Evolutionary conservation across 2,113 vertebrate genomes (phyloP).

Genomic region (Coptodon rendalli): DNA sequence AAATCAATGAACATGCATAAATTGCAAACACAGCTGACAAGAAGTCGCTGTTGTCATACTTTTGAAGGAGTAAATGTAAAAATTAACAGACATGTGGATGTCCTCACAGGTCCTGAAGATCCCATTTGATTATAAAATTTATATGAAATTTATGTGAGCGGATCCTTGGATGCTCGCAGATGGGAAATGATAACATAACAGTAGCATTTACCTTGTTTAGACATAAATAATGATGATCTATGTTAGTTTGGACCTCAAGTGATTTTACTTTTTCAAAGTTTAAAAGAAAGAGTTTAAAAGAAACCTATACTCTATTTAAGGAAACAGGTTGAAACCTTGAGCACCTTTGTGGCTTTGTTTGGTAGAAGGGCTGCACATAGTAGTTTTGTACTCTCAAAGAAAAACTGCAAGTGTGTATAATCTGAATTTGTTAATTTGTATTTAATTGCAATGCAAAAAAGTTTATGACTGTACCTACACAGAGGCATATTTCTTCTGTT

Average conservation of each 20-base stretch:
- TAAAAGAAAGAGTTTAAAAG: neutral
- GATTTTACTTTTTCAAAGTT: neutral
- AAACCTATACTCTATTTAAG: neutral
- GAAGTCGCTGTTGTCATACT: accelerated
- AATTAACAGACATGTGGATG: neutral
- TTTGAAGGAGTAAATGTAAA: neutral
- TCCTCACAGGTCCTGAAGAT: neutral
- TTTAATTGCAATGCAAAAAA: neutral
- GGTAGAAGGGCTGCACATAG: neutral
- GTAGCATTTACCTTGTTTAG: neutral
- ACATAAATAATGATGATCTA: neutral
- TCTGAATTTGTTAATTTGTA: neutral
- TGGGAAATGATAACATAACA: neutral
- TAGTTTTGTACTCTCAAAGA: neutral
- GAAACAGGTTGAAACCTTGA: neutral
- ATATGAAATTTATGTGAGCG: accelerated
- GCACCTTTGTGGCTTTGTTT: neutral
- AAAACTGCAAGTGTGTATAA: neutral
- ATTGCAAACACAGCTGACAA: neutral
- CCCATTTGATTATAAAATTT: neutral
- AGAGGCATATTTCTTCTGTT: neutral
- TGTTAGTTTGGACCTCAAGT: neutral
- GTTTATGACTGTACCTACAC: neutral
- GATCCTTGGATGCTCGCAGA: accelerated
- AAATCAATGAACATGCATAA: neutral